Conservation (phyloP, 2,797 vertebrate genomes). For the Varecia variegata region DNA sequence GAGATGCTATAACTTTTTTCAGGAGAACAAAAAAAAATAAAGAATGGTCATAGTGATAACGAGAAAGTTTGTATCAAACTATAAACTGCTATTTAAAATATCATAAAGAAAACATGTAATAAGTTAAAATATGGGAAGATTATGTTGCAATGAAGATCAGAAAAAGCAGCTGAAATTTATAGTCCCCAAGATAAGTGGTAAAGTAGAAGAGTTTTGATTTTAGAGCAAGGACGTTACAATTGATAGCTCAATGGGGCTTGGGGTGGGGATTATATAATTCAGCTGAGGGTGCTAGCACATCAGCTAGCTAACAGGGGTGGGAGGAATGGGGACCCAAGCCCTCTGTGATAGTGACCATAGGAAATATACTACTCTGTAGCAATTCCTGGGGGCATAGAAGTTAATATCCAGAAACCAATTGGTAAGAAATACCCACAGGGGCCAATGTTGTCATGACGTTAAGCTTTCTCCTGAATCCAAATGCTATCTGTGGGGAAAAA, state of each 20-base stretch:
- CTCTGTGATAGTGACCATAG: neutral
- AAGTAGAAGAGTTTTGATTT: neutral
- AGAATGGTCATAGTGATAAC: neutral
- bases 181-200: neutral
- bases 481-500: neutral
- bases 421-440: neutral
- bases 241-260: too few relatives aligned
- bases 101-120: neutral
- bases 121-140: neutral
- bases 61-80: neutral
- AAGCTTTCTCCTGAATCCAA: neutral
- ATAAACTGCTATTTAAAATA: slow-evolving; percentile 27
- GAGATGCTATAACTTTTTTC: neutral
- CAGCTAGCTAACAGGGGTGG: neutral
- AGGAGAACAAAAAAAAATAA: neutral
- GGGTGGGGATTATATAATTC: neutral
- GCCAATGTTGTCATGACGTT: neutral
- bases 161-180: neutral
- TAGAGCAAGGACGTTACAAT: neutral
- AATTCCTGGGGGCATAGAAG: neutral
- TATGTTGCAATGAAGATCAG: neutral
- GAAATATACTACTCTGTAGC: neutral
- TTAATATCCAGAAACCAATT: neutral
- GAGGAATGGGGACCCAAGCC: neutral
- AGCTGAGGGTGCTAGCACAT: neutral